These are phyloP conservation scores for Lates calcarifer DNA, from an alignment of 2,113 vertebrate genomes.

Conservation along the genomic window DNA sequence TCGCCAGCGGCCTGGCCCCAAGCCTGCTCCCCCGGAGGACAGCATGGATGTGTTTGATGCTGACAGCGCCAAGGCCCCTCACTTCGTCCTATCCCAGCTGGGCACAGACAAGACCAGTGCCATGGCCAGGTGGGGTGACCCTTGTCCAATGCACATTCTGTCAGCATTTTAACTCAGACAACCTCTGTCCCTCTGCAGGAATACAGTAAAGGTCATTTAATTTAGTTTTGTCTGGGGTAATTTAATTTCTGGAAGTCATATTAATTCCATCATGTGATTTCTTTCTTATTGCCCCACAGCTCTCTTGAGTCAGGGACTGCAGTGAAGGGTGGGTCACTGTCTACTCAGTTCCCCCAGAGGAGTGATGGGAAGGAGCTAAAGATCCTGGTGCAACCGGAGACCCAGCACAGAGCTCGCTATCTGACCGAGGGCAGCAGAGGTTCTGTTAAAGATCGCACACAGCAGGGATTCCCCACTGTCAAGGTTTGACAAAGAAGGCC, in stretches of 20 bases:
- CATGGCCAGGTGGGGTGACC: slow-evolving; percentile 86
- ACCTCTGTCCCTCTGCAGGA: not conserved
- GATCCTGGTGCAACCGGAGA: slow-evolving; percentile 98
- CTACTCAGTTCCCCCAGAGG: slow-evolving; percentile 93
- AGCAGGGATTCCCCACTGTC: slow-evolving; percentile 97
- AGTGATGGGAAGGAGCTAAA: slow-evolving; percentile 97
- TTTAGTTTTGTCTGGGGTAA: slow-evolving; percentile 6
- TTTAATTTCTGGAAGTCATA: slow-evolving; percentile 21
- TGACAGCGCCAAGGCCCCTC: slow-evolving; percentile 98
- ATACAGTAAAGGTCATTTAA: slow-evolving; percentile 13
- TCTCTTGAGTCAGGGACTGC: slow-evolving; percentile 75
- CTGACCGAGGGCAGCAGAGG: slow-evolving; percentile 98
- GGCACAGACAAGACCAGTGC: slow-evolving; percentile 93
- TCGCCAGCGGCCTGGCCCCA: slow-evolving; percentile 95
- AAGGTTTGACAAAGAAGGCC: slow-evolving; percentile 88
- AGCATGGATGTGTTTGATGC: slow-evolving; percentile 99
- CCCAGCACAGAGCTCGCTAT: slow-evolving; percentile 97
- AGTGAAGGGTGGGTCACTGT: slow-evolving; percentile 91
- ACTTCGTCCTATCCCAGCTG: slow-evolving; percentile 99
- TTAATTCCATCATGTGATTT: slow-evolving; percentile 33
- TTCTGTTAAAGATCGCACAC: slow-evolving; percentile 97
- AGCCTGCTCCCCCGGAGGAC: slow-evolving; percentile 91
- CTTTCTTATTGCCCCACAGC: slow-evolving; percentile 60
- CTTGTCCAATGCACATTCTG: not conserved
- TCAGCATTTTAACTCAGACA: not conserved